Base-by-base conservation (phyloP, 2,888 invertebrate genomes). In the Branchipolynoe longqiensis region DNA sequence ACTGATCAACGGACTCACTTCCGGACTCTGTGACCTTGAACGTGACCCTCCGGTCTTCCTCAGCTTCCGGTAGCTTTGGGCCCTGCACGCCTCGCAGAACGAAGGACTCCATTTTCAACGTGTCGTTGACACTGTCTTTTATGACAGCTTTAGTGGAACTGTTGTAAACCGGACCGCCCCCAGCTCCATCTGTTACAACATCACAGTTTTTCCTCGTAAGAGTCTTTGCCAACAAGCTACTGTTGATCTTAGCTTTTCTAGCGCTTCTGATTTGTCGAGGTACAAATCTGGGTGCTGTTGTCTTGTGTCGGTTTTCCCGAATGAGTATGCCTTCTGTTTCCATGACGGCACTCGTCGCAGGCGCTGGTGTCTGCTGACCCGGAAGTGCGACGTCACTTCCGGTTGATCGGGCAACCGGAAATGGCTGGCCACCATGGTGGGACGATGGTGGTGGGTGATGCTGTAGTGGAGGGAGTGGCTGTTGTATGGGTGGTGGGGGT, bases 11-110 rank as follows among this genome's bases (percentile, higher is more conserved):
- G 0, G 82, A 82, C 40, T 85, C 78, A 62, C 74, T 38, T 6
- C 85, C 82, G 0, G 85, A 83, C 25, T 82, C 85, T 3, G 86
- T 56, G 0, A 12, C 33, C 22, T n/a, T 56, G 59, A 82, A 85
- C 6, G 36, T 25, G 6, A 62, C 22, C 6, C 85, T 6, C 31
- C 64, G 41, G n/a, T 48, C 62, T 54, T 86, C 58, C 48, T 40
- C 54, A 0, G 54, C 83, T 38, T 41, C 40, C 36, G 86, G 85
- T 36, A 86, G 36, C 41, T 73, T 38, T 40, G 86, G 86, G 0
- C 86, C 86, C 18, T 38, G 38, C 3, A 85, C 62, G 28, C 82
- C 36, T 6, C 73, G 73, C 2, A 86, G 28, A 0, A 73, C 82
- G 14, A 56, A 85, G 1, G 86, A 82, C 74, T 85, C 82, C 59